phyloP scores from a whole-genome alignment of 2,113 vertebrate genomes.

The Aldabrachelys gigantea region DNA sequence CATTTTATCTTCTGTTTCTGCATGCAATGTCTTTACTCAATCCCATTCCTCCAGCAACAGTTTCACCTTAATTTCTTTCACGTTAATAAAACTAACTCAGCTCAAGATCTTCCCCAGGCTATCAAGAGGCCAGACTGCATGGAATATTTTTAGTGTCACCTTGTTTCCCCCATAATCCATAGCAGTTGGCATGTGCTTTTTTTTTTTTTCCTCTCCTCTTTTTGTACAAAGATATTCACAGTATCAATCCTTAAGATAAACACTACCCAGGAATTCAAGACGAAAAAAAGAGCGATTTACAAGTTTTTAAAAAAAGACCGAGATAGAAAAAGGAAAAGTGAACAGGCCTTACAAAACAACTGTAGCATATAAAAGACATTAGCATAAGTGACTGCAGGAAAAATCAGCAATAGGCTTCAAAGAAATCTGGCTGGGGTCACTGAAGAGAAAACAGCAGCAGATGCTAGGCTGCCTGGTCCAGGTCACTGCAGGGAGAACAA shows the following conservation, averaged over 20 bases:
- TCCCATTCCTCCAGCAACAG: not conserved
- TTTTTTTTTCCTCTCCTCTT: not conserved
- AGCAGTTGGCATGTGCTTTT: not conserved
- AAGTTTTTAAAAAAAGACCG: not conserved
- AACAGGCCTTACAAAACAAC: constrained; percentile 31
- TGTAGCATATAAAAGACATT: constrained; percentile 36
- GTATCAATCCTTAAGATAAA: not conserved
- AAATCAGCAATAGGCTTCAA: constrained; percentile 44
- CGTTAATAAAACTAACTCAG: not conserved
- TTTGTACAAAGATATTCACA: not conserved
- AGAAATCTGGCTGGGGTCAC: constrained; percentile 60
- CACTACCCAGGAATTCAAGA: not conserved
- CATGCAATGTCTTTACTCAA: not conserved
- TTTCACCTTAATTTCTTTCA: not conserved
- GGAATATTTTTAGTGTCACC: not conserved
- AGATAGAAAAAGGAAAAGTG: not conserved
- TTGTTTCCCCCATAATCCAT: not conserved
- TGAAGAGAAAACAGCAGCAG: constrained; percentile 62
- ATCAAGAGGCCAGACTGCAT: not conserved
- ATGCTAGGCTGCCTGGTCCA: constrained; percentile 37
- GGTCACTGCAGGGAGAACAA: constrained; percentile 68
- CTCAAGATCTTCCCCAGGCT: not conserved
- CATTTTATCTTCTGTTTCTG: not conserved
- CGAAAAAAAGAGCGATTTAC: not conserved
- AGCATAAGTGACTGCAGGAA: constrained; percentile 34